Conservation (phyloP, 2,113 vertebrate genomes). For the Nannospalax galili region DNA sequence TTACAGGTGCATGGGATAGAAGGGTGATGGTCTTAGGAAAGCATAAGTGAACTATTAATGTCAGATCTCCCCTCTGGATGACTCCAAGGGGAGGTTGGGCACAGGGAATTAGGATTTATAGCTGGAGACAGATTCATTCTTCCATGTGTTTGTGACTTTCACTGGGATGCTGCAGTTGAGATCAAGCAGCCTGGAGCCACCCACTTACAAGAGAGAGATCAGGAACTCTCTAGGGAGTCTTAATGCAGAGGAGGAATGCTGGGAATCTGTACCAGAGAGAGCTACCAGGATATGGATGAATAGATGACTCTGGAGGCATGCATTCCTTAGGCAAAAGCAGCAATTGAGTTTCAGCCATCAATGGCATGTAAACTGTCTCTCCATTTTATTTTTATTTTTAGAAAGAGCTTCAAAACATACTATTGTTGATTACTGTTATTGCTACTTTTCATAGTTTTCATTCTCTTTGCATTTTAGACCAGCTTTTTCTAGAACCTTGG, state of each 20-base stretch:
- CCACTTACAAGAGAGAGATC: neutral
- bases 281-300: neutral
- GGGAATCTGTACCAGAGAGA: neutral
- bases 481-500: slow-evolving; percentile 1
- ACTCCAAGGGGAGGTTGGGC: neutral
- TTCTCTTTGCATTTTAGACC: neutral
- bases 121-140: neutral
- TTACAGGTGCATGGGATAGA: neutral
- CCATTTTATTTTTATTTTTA: neutral
- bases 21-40: neutral
- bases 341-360: neutral
- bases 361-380: neutral
- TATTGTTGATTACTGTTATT: neutral
- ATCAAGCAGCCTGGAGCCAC: neutral
- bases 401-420: neutral
- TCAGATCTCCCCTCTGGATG: neutral
- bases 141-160: neutral
- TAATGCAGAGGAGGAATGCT: neutral
- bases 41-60: neutral
- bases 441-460: neutral
- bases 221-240: neutral
- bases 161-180: neutral
- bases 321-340: neutral
- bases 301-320: neutral
- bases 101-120: neutral